phyloP scores from a whole-genome alignment of 2,113 vertebrate species.

The Epinephelus fuscoguttatus region DNA sequence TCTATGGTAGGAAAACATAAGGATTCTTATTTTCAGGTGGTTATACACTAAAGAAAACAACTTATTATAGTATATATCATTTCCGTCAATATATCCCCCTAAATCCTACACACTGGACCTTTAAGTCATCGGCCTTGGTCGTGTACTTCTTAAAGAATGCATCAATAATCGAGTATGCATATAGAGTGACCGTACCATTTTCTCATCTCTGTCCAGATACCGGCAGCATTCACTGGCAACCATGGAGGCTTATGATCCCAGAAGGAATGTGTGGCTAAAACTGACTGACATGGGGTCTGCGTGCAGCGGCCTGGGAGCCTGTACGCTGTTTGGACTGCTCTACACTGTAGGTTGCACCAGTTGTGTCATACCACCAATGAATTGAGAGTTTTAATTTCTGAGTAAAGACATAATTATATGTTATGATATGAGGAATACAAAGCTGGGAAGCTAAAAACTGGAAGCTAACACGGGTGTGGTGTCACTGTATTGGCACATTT shows the following conservation, averaged over 20 bases:
- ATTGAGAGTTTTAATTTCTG: not conserved
- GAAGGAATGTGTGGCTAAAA: constrained; percentile 79
- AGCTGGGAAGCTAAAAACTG: not conserved
- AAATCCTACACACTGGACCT: no score
- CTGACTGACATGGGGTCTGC: constrained; percentile 82
- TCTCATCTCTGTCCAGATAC: constrained; percentile 71
- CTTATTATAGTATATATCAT: no score
- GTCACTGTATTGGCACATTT: not conserved
- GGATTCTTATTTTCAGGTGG: no score
- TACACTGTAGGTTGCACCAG: constrained; percentile 77
- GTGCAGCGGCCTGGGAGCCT: constrained; percentile 87
- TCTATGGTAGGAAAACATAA: no score
- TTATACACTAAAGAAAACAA: no score
- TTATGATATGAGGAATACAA: not conserved
- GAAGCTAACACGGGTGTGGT: not conserved
- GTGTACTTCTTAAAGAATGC: not conserved
- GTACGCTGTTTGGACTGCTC: constrained; percentile 85
- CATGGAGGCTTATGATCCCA: constrained; percentile 85
- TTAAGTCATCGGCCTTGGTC: not conserved
- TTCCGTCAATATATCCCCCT: no score
- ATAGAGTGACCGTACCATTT: not conserved
- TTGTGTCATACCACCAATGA: not conserved
- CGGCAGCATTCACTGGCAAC: constrained; percentile 79
- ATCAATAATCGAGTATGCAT: not conserved
- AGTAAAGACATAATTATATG: not conserved